A percentile compares a stretch with the other conserved stretches of the same genome.
These are phyloP conservation scores for Haliclystus octoradiatus DNA, from an alignment of 30 jellyfish, hydroid and myxozoan genomes.

Conservation along the genomic window DNA sequence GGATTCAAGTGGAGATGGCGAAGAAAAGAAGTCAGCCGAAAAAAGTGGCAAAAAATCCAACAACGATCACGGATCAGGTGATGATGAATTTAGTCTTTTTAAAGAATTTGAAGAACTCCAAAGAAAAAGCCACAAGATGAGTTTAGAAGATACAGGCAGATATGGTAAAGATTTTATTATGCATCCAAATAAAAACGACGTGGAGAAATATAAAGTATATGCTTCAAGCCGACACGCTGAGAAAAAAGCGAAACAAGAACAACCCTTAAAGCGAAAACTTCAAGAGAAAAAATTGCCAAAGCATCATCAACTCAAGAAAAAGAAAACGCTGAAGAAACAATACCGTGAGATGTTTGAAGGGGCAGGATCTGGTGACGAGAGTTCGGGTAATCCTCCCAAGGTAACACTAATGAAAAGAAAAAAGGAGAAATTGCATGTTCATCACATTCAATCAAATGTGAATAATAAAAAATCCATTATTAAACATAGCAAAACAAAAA, in stretches of 20 bases:
- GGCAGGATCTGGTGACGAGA: conserved; percentile 29
- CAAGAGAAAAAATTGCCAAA: conserved; percentile 9
- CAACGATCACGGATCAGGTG: conserved; percentile 12
- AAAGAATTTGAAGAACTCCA: conserved; percentile 38
- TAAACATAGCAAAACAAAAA: background rate
- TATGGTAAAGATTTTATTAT: background rate
- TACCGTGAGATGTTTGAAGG: conserved; percentile 23
- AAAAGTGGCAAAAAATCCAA: conserved; percentile 23
- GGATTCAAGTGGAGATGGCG: conserved; percentile 14
- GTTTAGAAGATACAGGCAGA: background rate
- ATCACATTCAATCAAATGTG: too few species aligned
- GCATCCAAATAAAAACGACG: background rate
- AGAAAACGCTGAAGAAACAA: background rate
- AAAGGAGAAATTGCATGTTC: conserved; percentile 2
- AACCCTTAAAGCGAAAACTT: background rate
- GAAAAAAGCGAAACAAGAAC: background rate
- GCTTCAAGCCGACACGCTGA: background rate
- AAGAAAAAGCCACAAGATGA: background rate
- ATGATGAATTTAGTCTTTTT: conserved; percentile 11
- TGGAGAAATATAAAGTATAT: background rate
- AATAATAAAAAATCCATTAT: conserved; percentile 19
- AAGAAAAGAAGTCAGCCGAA: conserved; percentile 23
- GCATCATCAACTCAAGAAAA: conserved; percentile 1
- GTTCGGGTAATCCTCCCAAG: background rate
- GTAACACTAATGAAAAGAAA: background rate